Base-by-base conservation (phyloP, 2,797 vertebrate species). In the Xenops minutus region DNA sequence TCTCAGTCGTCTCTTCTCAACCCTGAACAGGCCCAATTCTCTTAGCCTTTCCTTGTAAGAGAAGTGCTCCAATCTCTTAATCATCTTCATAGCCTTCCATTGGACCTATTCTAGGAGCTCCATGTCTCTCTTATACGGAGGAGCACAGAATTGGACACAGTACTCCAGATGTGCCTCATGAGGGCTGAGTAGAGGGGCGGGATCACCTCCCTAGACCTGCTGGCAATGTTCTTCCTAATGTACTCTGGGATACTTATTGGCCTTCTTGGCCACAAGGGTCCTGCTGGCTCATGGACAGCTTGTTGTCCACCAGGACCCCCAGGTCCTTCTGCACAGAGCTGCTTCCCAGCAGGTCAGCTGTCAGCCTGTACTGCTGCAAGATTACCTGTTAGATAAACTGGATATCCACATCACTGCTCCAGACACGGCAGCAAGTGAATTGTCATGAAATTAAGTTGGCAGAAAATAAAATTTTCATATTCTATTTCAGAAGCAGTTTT, bases 181-280 rank as follows among this genome's bases (percentile, higher is more conserved):
- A 58, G 9, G 29, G 9, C 79, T 51, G 29, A 63, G n/a, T 3
- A 15, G 43, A 56, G 16, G 20, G 23, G 10, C 9, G 46, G n/a
- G 8, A 46, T 34, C 12, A 22, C 15, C 24, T 77, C 27, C n/a
- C 32, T 43, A 1, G 0, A 11, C 24, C 44, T 52, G 29, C 29
- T 63, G 37, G 26, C 51, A 71, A 3, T 49, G n/a, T 10, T 71
- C 11, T 63, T 69, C n/a, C 9, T 44, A 12, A 44, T 18, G 7
- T 4, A 18, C 20, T 11, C 17, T 24, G 4, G 14, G 27, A 21
- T 26, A 22, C 5, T n/a, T n/a, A 22, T 0, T 63, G 14, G 1
- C 37, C 17, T 13, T 48, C 29, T n/a, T 51, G 37, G 36, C 23
- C 23, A 22, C 37, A 22, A 39, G 24, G 29, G n/a, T 13, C 23